These are phyloP conservation scores for Platichthys stellatus DNA, from an alignment of 2,113 vertebrate genomes.

Conservation along the genomic window DNA sequence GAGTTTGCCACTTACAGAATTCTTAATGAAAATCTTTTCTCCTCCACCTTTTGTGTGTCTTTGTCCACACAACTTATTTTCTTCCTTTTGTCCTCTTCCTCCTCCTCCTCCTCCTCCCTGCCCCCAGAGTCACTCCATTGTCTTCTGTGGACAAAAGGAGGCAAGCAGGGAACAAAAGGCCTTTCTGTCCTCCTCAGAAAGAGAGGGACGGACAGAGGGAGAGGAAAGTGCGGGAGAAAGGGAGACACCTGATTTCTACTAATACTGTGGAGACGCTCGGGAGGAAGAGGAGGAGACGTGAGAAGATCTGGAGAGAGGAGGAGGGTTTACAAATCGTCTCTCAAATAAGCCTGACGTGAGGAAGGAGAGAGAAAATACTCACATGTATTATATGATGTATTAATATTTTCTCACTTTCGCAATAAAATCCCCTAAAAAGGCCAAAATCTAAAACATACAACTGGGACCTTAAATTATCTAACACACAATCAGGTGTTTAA, in stretches of 20 bases:
- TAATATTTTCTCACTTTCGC: no score
- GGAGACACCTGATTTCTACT: background rate
- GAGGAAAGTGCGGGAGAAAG: background rate
- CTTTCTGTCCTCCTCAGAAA: conserved; percentile 33
- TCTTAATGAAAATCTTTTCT: background rate
- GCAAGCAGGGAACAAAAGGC: conserved; percentile 48
- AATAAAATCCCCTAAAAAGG: no score
- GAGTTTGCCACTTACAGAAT: no score
- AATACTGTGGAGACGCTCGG: background rate
- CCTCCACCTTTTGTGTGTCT: background rate
- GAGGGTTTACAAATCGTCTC: no score
- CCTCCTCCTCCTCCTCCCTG: background rate
- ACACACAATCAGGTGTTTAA: no score
- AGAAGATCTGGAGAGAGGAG: background rate
- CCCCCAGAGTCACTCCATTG: conserved; percentile 40
- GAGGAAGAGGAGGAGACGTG: background rate
- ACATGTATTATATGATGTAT: no score
- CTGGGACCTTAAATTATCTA: no score
- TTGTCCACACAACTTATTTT: background rate
- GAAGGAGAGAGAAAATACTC: no score
- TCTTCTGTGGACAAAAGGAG: conserved; percentile 59
- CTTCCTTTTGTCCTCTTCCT: background rate
- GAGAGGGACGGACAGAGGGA: background rate
- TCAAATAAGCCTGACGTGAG: no score
- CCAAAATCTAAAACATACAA: no score